phyloP scores from a whole-genome alignment of 2,797 vertebrate species.

The Cossypha heuglini region DNA sequence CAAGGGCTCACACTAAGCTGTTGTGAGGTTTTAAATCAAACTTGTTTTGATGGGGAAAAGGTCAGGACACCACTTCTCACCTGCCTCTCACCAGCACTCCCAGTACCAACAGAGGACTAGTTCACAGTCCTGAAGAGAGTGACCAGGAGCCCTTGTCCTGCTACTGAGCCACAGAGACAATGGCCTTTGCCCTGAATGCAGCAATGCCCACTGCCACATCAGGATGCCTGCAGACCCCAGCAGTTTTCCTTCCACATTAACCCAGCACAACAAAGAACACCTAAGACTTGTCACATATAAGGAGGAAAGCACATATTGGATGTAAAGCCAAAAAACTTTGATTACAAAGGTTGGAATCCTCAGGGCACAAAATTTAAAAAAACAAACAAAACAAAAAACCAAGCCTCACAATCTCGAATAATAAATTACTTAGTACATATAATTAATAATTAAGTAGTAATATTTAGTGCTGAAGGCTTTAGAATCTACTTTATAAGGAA shows the following conservation, averaged over 20 bases:
- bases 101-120: background rate
- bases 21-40: background rate
- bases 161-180: background rate
- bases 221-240: background rate
- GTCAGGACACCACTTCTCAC: background rate
- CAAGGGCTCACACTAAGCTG: background rate
- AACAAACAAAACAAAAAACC: no score
- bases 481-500: background rate
- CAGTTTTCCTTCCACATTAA: background rate
- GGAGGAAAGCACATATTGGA: background rate
- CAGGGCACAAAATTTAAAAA: background rate
- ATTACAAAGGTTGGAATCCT: background rate
- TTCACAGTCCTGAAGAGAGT: background rate
- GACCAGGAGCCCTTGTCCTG: background rate
- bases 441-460: background rate
- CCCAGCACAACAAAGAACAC: background rate
- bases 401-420: background rate
- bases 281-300: fast-evolving
- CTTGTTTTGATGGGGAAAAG: background rate
- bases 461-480: background rate
- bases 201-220: background rate
- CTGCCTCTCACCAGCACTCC: background rate
- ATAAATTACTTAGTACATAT: background rate
- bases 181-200: background rate
- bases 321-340: background rate